These are phyloP conservation scores for Siniperca obscura DNA, from an alignment of 2,797 vertebrate species.

Conservation along the genomic window DNA sequence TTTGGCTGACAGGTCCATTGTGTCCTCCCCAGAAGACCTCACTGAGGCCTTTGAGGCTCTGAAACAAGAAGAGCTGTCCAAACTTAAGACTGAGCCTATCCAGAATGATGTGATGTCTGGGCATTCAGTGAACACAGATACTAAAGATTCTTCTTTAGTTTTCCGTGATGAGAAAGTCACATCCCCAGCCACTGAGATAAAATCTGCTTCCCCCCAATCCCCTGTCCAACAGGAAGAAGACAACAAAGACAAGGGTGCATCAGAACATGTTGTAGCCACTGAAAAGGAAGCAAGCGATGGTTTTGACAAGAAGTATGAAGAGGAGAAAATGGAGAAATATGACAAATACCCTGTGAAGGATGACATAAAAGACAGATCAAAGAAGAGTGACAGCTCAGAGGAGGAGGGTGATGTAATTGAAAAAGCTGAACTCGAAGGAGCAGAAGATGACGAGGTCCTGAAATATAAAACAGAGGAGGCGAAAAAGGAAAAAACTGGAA, in stretches of 20 bases:
- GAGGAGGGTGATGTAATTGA: slow-evolving; percentile 93
- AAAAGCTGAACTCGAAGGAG: slow-evolving; percentile 94
- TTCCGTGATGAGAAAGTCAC: slow-evolving; percentile 79
- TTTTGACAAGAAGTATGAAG: slow-evolving; percentile 85
- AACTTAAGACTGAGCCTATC: slow-evolving; percentile 43
- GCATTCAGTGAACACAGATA: slow-evolving; percentile 64
- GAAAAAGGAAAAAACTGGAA: slow-evolving; percentile 79
- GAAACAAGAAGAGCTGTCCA: slow-evolving; percentile 85
- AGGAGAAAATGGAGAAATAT: slow-evolving; percentile 82
- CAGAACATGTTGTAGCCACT: slow-evolving; percentile 74
- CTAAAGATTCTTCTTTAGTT: slow-evolving; percentile 66
- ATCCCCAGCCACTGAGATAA: slow-evolving; percentile 65
- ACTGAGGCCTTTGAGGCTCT: slow-evolving; percentile 97
- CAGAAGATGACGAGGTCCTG: slow-evolving; percentile 88
- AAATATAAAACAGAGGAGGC: slow-evolving; percentile 84
- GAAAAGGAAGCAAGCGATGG: slow-evolving; percentile 71
- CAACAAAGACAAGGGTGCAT: slow-evolving; percentile 58
- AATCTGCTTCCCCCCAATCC: slow-evolving; percentile 70
- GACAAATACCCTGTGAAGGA: slow-evolving; percentile 72
- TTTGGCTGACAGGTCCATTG: slow-evolving; percentile 85
- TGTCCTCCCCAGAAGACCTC: slow-evolving; percentile 97
- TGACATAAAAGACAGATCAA: slow-evolving; percentile 82
- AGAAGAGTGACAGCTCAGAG: slow-evolving; percentile 87
- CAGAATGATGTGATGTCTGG: slow-evolving; percentile 72
- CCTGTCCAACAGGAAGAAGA: slow-evolving; percentile 65